Conservation (phyloP, 2,888 invertebrate genomes). For the Neoscelio sp. region DNA sequence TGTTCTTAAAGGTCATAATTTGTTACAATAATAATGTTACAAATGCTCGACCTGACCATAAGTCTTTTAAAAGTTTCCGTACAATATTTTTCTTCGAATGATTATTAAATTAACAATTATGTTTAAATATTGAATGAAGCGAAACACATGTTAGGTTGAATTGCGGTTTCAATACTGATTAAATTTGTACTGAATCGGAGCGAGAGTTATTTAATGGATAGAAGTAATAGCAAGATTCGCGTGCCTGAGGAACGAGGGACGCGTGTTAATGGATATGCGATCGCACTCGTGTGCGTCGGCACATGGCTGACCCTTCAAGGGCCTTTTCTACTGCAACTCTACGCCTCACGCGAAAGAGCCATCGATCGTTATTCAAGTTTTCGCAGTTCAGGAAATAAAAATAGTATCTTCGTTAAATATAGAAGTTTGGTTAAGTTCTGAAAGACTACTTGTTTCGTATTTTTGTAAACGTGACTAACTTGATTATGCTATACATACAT, state of each 20-base stretch:
- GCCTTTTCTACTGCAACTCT: conserved; percentile 68
- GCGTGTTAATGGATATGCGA: conserved; percentile 64
- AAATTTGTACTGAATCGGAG: conserved; percentile 52
- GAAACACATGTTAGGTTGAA: conserved; percentile 30
- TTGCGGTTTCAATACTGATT: conserved; percentile 57
- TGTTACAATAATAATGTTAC: too few relatives aligned
- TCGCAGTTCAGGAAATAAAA: conserved; percentile 26
- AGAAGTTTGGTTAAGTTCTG: conserved; percentile 20
- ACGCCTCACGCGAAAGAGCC: conserved; percentile 63
- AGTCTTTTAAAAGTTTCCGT: too few relatives aligned
- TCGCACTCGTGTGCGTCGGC: conserved; percentile 59
- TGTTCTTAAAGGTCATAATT: too few relatives aligned
- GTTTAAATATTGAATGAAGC: conserved; percentile 25
- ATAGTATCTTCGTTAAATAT: conserved; percentile 48
- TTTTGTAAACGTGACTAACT: too few relatives aligned
- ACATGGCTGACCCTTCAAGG: conserved; percentile 69
- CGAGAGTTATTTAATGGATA: conserved; percentile 65
- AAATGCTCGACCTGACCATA: too few relatives aligned
- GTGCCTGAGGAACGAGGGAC: conserved; percentile 57
- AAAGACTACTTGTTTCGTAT: neutral
- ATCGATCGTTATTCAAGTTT: conserved; percentile 62
- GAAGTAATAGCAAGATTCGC: conserved; percentile 59
- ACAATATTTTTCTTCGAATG: too few relatives aligned
- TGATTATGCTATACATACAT: too few relatives aligned
- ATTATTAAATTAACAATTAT: too few relatives aligned